Base-by-base conservation (phyloP, 2,113 vertebrate species). In the Anarrhichthys ocellatus region DNA sequence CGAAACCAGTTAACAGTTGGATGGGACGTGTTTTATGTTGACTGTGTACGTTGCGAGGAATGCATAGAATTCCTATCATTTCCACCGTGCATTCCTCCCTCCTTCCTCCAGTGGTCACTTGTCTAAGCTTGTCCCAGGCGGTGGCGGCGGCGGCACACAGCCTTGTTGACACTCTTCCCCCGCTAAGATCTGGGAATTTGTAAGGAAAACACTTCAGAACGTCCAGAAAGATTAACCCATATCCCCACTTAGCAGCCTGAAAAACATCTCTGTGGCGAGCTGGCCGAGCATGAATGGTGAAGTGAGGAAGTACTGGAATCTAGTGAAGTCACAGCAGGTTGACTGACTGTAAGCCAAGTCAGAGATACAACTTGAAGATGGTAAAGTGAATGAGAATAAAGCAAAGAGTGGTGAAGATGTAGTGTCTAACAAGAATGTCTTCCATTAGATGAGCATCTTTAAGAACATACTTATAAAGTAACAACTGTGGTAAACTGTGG, bases 61-160 rank as follows among this genome's bases (percentile, higher is more conserved):
- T 93, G 87, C 81, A 78, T 32, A 86, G 88, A 90, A 95, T 93
- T 92, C 90, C 84, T 81, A 80, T 89, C 34, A 93, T 92, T 92
- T 91, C 87, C 84, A 32, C 78, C 81, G 15, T 42, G 67, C 90
- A 93, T 92, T 92, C 92, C 88, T 87, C 69, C 85, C 82, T 67
- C 86, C 82, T 78, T 64, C 71, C 65, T 63, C 20, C 87, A 77
- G 34, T 76, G 80, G 90, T 92, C 89, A 91, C 93, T 92, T 94
- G 94, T 92, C 92, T 85, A 71, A 93, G 92, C 93, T 87, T 94
- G 93, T 77, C 93, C 84, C 80, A 88, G 85, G 63, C 32, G 4
- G 32, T 4, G 32, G 32, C 32, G 32, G 32, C 75, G 22, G 84
- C 56, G 5, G 34, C 6, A 34, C 34, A 3, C 68, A 76, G 82